Percentiles rank a stretch among this genome's conserved stretches.
Evolutionary conservation across 2,113 vertebrate species (phyloP).

Genomic region (Mastomys natalensis): DNA sequence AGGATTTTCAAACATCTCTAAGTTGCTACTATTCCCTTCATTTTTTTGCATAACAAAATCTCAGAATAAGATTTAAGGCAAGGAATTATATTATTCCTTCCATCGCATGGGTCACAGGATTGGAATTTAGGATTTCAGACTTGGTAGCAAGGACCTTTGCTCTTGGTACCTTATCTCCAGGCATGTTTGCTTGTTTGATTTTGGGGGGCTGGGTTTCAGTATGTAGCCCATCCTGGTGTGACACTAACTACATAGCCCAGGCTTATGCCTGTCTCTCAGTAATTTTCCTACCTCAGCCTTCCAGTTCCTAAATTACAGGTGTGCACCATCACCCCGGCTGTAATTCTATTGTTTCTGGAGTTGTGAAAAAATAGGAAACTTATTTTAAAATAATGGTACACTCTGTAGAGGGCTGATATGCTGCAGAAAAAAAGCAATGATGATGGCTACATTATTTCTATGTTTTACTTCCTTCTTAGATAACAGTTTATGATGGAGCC

Average conservation of each 20-base stretch:
- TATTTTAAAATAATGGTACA: not conserved
- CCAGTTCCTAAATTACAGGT: not conserved
- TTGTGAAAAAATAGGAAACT: not conserved
- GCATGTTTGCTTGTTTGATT: not conserved
- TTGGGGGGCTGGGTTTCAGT: not conserved
- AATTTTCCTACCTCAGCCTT: not conserved
- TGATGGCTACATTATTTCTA: not conserved
- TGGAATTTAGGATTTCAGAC: not conserved
- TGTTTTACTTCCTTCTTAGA: constrained; percentile 67
- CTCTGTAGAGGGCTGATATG: not conserved
- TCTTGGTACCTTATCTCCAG: too few species aligned
- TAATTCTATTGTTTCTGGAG: not conserved
- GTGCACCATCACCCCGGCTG: not conserved
- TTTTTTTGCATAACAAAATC: not conserved
- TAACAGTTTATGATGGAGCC: constrained; percentile 87
- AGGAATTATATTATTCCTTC: too few species aligned
- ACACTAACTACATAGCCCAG: not conserved
- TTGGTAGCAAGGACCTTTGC: not conserved
- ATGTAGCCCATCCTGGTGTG: not conserved
- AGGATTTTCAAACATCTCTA: not conserved
- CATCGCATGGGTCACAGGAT: not conserved
- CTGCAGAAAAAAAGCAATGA: not conserved
- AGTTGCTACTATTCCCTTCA: not conserved
- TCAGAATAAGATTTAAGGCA: not conserved
- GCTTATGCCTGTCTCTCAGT: not conserved